Percentiles rank a stretch among this genome's conserved stretches.
Conservation (phyloP, 2,888 invertebrate genomes). For the Xestia rhomboidea region DNA sequence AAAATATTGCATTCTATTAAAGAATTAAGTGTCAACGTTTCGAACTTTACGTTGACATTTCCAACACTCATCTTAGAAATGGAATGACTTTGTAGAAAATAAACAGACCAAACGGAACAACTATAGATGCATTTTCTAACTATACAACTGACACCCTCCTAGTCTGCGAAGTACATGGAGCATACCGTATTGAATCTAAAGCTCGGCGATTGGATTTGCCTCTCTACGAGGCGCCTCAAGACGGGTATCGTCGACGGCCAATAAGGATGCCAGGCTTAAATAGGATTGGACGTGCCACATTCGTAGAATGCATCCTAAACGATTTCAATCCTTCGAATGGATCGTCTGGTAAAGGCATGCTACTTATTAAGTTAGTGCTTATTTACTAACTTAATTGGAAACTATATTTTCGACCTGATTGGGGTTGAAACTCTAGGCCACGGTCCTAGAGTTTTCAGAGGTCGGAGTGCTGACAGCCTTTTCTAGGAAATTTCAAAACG, state of each 20-base stretch:
- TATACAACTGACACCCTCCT: background rate
- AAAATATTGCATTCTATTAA: background rate
- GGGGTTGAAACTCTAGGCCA: too few relatives aligned
- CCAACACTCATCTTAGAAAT: background rate
- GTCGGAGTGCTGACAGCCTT: too few relatives aligned
- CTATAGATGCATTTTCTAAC: conserved; percentile 1
- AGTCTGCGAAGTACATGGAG: conserved; percentile 30
- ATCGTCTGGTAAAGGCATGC: conserved; percentile 16
- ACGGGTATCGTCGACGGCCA: conserved; percentile 46
- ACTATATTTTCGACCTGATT: too few relatives aligned
- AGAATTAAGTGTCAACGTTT: background rate
- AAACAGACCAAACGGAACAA: background rate
- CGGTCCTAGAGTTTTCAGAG: too few relatives aligned
- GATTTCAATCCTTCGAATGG: conserved; percentile 15
- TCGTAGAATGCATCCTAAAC: conserved; percentile 27
- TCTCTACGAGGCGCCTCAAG: conserved; percentile 35
- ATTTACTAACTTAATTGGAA: too few relatives aligned
- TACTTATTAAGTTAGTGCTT: too few relatives aligned
- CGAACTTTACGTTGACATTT: background rate
- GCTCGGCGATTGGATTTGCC: conserved; percentile 56
- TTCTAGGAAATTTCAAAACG: too few relatives aligned
- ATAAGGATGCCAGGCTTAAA: conserved; percentile 56
- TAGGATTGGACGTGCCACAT: conserved; percentile 44
- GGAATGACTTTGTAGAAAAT: background rate
- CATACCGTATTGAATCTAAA: conserved; percentile 53